Base-by-base conservation (phyloP, 1,140 invertebrate species). In the Bombus fervidus region DNA sequence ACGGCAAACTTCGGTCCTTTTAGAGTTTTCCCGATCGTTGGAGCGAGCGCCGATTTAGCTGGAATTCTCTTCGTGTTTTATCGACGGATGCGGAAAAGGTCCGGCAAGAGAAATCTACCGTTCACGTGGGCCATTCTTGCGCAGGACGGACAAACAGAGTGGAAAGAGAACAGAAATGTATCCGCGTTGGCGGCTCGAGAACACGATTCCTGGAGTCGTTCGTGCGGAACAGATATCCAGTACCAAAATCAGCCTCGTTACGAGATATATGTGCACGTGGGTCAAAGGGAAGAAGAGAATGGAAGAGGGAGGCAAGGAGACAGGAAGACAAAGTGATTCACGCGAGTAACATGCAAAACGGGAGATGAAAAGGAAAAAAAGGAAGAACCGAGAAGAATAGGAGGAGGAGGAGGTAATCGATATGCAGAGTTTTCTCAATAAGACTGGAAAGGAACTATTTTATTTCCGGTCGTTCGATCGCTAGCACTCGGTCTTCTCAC, bases 391-490 rank as follows among this genome's bases (percentile, higher is more conserved):
- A n/a, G 22, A 34, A 25, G 53, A 62, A 53, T 53, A 53, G 6
- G 6, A 53, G 41, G 8, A 10, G 41, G 15, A n/a, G 41, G 37
- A 37, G 59, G 37, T 5, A 71, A 81, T 88, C 84, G 87, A 86
- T 88, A 86, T 74, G 87, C 87, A 82, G 81, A 88, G 79, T 87
- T 89, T 87, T 83, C 62, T 72, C 73, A 81, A 87, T 83, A 79
- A 83, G 75, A 87, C 75, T 79, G 71, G 76, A 62, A 83, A 69
- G 75, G 71, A 86, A 69, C 41, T 86, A 84, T 88, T 90, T 90
- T 90, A 92, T 91, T 92, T 91, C 89, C 87, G 89, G 90, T 85
- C 87, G 69, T 64, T 82, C 81, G 89, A 91, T 90, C 89, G 77
- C 62, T 84, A 47, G 80, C 78, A 74, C 71, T 74, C 81, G 76